These are phyloP conservation scores for Megalops atlanticus DNA, from an alignment of 2,113 vertebrate species.

Conservation along the genomic window DNA sequence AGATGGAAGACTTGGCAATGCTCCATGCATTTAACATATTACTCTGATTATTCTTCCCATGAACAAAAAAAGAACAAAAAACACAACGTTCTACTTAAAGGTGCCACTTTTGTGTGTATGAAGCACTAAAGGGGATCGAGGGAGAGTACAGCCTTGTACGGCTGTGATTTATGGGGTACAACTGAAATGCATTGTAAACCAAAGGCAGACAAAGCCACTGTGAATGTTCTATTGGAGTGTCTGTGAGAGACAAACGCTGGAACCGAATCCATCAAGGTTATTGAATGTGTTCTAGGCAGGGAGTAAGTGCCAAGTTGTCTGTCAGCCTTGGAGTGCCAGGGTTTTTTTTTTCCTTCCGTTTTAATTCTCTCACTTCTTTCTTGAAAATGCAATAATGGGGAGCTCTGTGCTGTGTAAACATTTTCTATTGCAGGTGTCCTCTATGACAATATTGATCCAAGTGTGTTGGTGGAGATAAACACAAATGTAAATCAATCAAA, in stretches of 20 bases:
- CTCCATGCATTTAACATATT: neutral
- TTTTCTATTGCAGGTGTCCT: no score
- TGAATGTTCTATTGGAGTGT: constrained; percentile 65
- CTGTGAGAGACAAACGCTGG: constrained; percentile 64
- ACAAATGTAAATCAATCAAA: no score
- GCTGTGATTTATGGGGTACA: constrained; percentile 63
- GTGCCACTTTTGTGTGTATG: constrained; percentile 23
- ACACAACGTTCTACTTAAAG: constrained; percentile 29
- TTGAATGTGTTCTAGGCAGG: constrained; percentile 55
- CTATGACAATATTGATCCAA: no score
- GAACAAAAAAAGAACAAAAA: neutral
- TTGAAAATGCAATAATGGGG: no score
- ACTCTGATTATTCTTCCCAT: neutral
- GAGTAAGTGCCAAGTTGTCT: constrained; percentile 57
- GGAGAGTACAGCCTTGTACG: constrained; percentile 42
- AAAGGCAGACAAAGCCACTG: constrained; percentile 53
- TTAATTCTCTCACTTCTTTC: no score
- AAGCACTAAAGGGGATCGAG: constrained; percentile 47
- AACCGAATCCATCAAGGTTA: constrained; percentile 61
- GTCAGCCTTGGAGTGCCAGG: constrained; percentile 64
- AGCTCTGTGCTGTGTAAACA: no score
- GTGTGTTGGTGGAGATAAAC: no score
- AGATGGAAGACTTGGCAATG: neutral
- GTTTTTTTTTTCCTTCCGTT: constrained; percentile 60
- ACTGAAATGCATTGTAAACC: constrained; percentile 63